Percentiles rank a stretch among this genome's conserved stretches.
These are phyloP conservation scores for mouse (Mus musculus) DNA, from an alignment of 2,113 vertebrate genomes.

Conservation along the genomic window GRCm39 chr8:9019001-9019500, in stretches of 20 bases:
- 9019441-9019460: too few species aligned
- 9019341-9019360: too few species aligned
- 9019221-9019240: not conserved
- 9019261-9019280: not conserved
- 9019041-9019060: not conserved
- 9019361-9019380: not conserved
- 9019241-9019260: not conserved
- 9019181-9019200: not conserved
- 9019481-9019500: not conserved
- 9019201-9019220: not conserved
- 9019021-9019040: fast-evolving
- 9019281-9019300: not conserved
- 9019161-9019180: not conserved
- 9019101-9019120: too few species aligned
- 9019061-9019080: not conserved
- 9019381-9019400: not conserved
- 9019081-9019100: too few species aligned
- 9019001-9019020: fast-evolving
- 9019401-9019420: not conserved
- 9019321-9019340: not conserved
- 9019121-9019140: not conserved
- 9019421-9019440: not conserved
- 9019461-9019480: not conserved
- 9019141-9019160: not conserved
- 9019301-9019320: not conserved